phyloP scores from a whole-genome alignment of 1,140 invertebrate genomes.

The Diorhabda sublineata region DNA sequence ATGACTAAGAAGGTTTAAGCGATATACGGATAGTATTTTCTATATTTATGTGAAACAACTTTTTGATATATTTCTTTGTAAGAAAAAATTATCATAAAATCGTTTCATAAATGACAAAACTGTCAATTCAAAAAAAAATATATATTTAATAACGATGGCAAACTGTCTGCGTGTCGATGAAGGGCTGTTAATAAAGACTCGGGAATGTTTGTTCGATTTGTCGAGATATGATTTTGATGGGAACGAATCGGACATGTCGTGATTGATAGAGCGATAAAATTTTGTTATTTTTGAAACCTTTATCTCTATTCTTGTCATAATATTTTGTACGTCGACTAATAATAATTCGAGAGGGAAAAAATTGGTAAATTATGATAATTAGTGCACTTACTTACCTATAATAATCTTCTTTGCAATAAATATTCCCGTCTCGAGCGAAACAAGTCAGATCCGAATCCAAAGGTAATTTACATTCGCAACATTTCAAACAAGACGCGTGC shows the following conservation, averaged over 20 bases:
- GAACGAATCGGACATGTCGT: too few relatives aligned
- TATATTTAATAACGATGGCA: background rate
- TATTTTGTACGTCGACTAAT: too few relatives aligned
- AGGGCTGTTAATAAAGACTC: slow-evolving; percentile 4
- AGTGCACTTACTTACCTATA: slow-evolving; percentile 66
- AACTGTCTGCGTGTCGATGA: background rate
- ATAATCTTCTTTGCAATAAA: slow-evolving; percentile 95
- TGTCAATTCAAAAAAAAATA: background rate
- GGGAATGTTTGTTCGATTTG: background rate
- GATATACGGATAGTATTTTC: too few relatives aligned
- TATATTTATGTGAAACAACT: too few relatives aligned
- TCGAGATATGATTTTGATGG: slow-evolving; percentile 2
- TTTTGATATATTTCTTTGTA: too few relatives aligned
- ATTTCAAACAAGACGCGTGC: slow-evolving; percentile 83
- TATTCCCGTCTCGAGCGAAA: slow-evolving; percentile 83
- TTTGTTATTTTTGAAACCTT: background rate
- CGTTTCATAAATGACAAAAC: background rate
- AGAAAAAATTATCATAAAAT: too few relatives aligned
- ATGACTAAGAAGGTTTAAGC: too few relatives aligned
- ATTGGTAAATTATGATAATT: too few relatives aligned
- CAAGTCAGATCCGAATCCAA: slow-evolving; percentile 84
- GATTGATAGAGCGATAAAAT: slow-evolving; percentile 9
- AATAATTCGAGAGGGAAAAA: too few relatives aligned
- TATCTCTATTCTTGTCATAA: too few relatives aligned
- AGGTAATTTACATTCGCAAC: slow-evolving; percentile 78